Conservation (phyloP, 1,140 invertebrate species). For the Medauroidea extradentata region DNA sequence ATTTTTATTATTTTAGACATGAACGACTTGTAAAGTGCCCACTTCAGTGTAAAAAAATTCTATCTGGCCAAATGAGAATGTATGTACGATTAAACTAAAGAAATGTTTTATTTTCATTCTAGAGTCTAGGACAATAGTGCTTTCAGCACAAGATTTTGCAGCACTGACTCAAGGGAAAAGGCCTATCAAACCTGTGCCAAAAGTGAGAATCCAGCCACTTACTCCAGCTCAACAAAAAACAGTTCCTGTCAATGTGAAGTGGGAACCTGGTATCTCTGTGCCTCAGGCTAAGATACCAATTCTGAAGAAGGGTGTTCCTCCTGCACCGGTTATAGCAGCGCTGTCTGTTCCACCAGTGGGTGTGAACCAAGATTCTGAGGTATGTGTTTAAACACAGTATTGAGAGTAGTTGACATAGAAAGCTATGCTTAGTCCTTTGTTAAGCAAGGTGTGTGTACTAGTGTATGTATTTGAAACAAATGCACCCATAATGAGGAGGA, state of each 20-base stretch:
- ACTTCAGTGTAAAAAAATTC: too few relatives aligned
- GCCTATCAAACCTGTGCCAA: conserved; percentile 23
- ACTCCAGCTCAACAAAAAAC: neutral
- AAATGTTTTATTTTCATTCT: conserved; percentile 22
- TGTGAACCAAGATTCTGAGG: neutral
- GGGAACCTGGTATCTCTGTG: neutral
- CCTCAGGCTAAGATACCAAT: conserved; percentile 1
- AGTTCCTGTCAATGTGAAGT: neutral
- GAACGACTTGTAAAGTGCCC: too few relatives aligned
- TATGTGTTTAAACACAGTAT: too few relatives aligned
- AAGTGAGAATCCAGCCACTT: neutral
- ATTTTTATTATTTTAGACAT: too few relatives aligned
- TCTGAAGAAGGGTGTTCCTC: neutral
- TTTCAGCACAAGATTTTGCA: conserved; percentile 47
- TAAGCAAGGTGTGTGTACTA: too few relatives aligned
- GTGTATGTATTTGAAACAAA: too few relatives aligned
- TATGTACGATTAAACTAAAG: too few relatives aligned
- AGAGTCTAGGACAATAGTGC: conserved; percentile 39
- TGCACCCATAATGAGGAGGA: too few relatives aligned
- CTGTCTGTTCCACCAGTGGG: neutral
- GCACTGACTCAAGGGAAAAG: conserved; percentile 44
- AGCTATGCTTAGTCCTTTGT: too few relatives aligned
- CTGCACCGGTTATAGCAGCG: neutral
- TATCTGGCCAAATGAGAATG: too few relatives aligned
- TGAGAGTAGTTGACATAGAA: too few relatives aligned